Conservation (phyloP, 2,888 invertebrate genomes). For the Drosophila nigricruria region DNA sequence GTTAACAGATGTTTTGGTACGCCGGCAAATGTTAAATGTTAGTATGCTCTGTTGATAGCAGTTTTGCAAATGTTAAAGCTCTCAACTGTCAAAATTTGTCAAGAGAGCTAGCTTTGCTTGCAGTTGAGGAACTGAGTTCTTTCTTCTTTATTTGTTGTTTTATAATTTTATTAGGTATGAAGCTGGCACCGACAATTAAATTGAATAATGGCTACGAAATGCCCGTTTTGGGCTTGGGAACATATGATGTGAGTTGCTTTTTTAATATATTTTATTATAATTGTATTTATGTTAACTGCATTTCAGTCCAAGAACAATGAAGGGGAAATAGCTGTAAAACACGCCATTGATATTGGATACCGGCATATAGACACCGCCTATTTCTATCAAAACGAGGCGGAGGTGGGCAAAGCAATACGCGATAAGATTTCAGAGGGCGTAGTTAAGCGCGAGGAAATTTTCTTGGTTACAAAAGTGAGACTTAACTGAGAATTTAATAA, state of each 20-base stretch:
- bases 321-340: slow-evolving; percentile 88
- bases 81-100: not conserved
- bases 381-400: slow-evolving; percentile 89
- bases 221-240: slow-evolving; percentile 88
- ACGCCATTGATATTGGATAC: slow-evolving; percentile 91
- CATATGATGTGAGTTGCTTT: slow-evolving; percentile 86
- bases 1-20: not conserved
- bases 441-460: slow-evolving; percentile 89
- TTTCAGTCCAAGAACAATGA: slow-evolving; percentile 89
- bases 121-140: no score
- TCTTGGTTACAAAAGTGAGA: slow-evolving; percentile 87
- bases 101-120: not conserved
- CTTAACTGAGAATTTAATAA: not conserved
- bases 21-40: slow-evolving; percentile 7
- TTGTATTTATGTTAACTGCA: not conserved
- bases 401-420: slow-evolving; percentile 89
- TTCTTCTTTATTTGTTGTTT: not conserved
- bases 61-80: slow-evolving; percentile 1
- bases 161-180: slow-evolving; percentile 37
- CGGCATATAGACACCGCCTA: slow-evolving; percentile 89
- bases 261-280: not conserved
- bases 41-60: slow-evolving; percentile 17
- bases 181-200: slow-evolving; percentile 84
- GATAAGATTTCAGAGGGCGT: slow-evolving; percentile 88
- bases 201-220: slow-evolving; percentile 87